These are phyloP conservation scores for Drosophila birchii DNA, from an alignment of 2,888 invertebrate genomes.

Conservation along the genomic window DNA sequence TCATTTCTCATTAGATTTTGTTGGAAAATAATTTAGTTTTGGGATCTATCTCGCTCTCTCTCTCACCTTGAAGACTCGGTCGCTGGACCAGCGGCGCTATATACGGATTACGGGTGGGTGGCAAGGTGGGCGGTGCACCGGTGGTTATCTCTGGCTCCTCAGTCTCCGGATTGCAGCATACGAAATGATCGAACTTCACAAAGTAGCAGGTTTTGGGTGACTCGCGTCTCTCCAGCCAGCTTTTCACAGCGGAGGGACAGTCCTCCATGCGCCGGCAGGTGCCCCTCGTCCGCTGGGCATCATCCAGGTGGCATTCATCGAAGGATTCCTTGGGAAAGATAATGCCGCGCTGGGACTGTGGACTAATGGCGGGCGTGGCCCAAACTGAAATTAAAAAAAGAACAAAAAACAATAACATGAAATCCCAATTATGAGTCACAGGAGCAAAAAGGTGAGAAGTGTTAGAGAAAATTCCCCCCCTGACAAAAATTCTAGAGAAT, in stretches of 20 bases:
- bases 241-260: constrained; percentile 63
- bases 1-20: not conserved
- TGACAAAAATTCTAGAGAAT: not conserved
- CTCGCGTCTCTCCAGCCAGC: constrained; percentile 62
- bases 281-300: constrained; percentile 42
- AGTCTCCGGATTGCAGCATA: constrained; percentile 63
- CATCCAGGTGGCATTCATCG: constrained; percentile 71
- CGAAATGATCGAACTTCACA: constrained; percentile 75
- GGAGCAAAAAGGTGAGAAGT: not conserved
- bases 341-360: constrained; percentile 63
- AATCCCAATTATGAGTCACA: constrained; percentile 1
- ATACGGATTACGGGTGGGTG: constrained; percentile 10
- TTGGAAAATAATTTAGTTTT: not conserved
- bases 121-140: constrained; percentile 9
- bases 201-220: constrained; percentile 79
- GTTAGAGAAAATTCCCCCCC: not conserved
- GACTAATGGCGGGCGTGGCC: constrained; percentile 59
- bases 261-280: constrained; percentile 67
- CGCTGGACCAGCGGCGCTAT: constrained; percentile 24
- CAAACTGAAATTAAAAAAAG: constrained; percentile 22
- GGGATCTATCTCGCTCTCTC: not conserved
- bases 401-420: not conserved
- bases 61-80: constrained; percentile 66
- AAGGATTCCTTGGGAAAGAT: constrained; percentile 70
- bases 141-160: constrained; percentile 7